Evolutionary conservation across 1,140 invertebrate genomes (phyloP).

Genomic region (Lamellibrachia luymesi): DNA sequence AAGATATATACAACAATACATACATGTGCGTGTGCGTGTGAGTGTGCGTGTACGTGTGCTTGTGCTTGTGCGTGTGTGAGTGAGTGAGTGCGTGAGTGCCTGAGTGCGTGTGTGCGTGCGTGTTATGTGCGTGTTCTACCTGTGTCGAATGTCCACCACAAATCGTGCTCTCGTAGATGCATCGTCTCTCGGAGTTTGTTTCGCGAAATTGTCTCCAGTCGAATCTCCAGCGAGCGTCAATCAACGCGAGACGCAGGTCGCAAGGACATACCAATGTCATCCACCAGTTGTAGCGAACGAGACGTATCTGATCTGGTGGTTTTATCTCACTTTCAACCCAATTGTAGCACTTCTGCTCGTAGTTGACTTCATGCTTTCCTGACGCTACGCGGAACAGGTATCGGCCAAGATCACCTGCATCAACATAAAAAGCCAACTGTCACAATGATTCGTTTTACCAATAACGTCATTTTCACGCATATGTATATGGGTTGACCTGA

Average conservation of each 20-base stretch:
- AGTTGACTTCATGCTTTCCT: background rate
- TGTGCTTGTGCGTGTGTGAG: too few relatives aligned
- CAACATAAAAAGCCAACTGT: background rate
- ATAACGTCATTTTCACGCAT: too few relatives aligned
- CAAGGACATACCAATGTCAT: background rate
- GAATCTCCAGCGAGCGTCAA: background rate
- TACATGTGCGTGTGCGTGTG: too few relatives aligned
- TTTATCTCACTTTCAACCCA: background rate
- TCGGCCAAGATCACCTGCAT: background rate
- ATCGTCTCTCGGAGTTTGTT: background rate
- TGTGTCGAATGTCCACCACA: background rate
- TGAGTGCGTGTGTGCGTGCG: too few relatives aligned
- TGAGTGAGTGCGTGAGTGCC: too few relatives aligned
- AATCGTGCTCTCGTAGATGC: background rate
- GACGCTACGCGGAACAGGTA: background rate
- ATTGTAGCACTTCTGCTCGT: background rate
- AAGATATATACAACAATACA: too few relatives aligned
- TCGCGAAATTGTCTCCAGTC: background rate
- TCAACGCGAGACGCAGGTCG: background rate
- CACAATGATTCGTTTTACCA: too few relatives aligned
- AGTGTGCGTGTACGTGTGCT: too few relatives aligned
- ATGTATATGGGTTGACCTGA: too few relatives aligned
- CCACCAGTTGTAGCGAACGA: background rate
- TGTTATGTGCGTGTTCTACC: background rate
- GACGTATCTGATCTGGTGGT: background rate